Evolutionary conservation across 2,888 invertebrate species (phyloP).

Genomic region (Chelonus formosanus): DNA sequence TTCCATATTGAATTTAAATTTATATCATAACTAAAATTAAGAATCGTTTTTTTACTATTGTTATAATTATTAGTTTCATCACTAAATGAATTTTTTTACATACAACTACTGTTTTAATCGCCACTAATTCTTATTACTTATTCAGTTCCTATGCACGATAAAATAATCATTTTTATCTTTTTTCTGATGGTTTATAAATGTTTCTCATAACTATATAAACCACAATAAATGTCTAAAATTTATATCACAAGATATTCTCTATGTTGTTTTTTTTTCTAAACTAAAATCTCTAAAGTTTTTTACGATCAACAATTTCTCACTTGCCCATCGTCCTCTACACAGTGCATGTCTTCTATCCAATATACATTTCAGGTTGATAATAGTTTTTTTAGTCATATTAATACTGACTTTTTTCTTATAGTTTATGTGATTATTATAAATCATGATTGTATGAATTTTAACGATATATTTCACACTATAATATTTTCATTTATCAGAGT

Average conservation of each 20-base stretch:
- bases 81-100: background rate
- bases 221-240: conserved; percentile 47
- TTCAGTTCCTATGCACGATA: conserved; percentile 37
- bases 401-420: conserved; percentile 9
- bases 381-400: background rate
- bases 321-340: too few species aligned
- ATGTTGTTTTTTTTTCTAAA: conserved; percentile 49
- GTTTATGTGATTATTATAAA: background rate
- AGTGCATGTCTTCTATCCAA: too few species aligned
- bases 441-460: background rate
- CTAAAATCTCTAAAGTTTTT: conserved; percentile 40
- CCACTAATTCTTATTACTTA: background rate
- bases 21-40: too few species aligned
- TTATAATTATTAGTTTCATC: background rate
- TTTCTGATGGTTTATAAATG: conserved; percentile 35
- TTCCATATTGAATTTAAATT: too few species aligned
- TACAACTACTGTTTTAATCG: too few species aligned
- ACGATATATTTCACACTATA: conserved; percentile 3
- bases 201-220: conserved; percentile 44
- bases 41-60: too few species aligned
- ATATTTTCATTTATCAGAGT: conserved; percentile 8
- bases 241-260: conserved; percentile 53
- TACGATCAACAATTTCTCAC: too few species aligned
- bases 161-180: conserved; percentile 43
- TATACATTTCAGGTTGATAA: too few species aligned